Evolutionary conservation across 2,113 vertebrate species (phyloP).

Genomic region (Myodes glareolus): DNA sequence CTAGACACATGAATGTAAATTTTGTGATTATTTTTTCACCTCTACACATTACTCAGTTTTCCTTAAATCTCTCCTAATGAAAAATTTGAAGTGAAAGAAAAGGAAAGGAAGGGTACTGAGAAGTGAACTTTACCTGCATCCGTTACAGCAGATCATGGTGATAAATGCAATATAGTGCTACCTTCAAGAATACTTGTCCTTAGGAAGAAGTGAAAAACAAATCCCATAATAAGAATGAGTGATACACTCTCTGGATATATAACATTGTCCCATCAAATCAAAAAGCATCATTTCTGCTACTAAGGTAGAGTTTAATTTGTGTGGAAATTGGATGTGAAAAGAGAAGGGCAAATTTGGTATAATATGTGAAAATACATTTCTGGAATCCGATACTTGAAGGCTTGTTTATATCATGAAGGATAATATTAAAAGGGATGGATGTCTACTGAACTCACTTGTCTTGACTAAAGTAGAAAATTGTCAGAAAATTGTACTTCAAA

Average conservation of each 20-base stretch:
- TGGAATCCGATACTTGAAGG: not conserved
- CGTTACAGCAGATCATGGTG: accelerated
- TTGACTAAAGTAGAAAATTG: conserved; percentile 10
- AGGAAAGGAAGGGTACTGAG: not conserved
- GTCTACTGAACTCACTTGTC: not conserved
- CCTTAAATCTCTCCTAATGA: not conserved
- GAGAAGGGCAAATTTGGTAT: not conserved
- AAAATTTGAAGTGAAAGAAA: not conserved
- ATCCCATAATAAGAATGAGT: not conserved
- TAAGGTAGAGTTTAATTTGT: not conserved
- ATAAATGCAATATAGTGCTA: not conserved
- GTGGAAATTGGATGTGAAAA: not conserved
- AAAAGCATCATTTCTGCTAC: not conserved
- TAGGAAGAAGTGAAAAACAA: not conserved
- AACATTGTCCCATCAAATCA: not conserved
- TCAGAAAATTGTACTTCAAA: not conserved
- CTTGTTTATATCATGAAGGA: not conserved
- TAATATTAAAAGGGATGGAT: not conserved
- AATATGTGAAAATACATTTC: not conserved
- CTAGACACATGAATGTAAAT: not conserved
- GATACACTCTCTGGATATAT: not conserved
- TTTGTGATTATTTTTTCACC: not conserved
- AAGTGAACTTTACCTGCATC: not conserved
- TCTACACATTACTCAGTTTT: not conserved
- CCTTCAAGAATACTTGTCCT: not conserved